Evolutionary conservation across 1,140 invertebrate genomes (phyloP), one percentile per base, ranked within the genome.

Genomic region (Cydia pomonella): DNA sequence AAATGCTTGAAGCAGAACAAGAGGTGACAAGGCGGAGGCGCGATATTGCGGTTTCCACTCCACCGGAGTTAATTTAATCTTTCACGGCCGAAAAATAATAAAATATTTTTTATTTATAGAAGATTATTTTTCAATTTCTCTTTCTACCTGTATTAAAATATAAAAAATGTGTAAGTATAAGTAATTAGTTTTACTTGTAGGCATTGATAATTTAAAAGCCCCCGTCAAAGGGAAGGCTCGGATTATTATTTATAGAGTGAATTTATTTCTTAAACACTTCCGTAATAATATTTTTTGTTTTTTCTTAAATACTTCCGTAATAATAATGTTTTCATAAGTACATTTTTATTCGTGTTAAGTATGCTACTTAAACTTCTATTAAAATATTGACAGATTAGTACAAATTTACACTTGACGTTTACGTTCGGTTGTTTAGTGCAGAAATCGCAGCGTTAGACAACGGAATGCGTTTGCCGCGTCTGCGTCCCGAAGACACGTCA

Each of bases 1-100:
- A 69, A 69, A 69, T 69, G 64, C 64, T 69, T 38, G 5, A 69
- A 69, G n/a, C 29, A 69, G 64, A 69, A 69, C 64, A 64, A 33
- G 27, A 64, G 27, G 63, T 69, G 64, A 33, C 64, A 38, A 10
- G 29, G 64, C 29, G 63, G 27, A 27, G 27, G 25, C 64, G 27
- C 16, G 29, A 69, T 33, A 69, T 69, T 69, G 64, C 64, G 64
- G 16, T 38, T 69, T 69, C 16, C 29, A 69, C 64, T 69, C 64
- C 29, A 18, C 33, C 16, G n/a, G 64, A 69, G 64, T 69, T 69
- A 69, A 69, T 69, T 69, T 69, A 64, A 69, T 69, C 29, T 41
- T 41, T 41, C 16, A 38, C n/a, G 29, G 1, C 16, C 3, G 13
- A 66, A 69, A 69, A 69, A 69, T 38, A 18, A 16, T 69, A 38